phyloP scores from a whole-genome alignment of 2,888 invertebrate species.

The Andrena praecox region DNA sequence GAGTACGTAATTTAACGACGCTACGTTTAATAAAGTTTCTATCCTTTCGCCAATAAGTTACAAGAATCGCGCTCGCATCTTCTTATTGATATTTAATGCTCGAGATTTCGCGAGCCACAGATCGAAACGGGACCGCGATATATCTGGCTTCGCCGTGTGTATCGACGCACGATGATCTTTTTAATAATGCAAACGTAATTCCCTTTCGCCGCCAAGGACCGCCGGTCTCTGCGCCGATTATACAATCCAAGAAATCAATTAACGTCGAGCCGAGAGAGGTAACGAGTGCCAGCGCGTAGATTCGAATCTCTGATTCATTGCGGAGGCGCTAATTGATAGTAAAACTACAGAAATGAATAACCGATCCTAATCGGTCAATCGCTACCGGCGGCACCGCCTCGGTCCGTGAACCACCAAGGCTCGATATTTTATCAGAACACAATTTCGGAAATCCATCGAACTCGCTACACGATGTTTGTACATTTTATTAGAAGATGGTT shows the following conservation, averaged over 20 bases:
- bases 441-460: background rate
- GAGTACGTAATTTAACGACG: background rate
- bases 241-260: slow-evolving; percentile 78
- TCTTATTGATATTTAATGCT: background rate
- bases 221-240: slow-evolving; percentile 65
- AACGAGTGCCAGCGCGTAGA: slow-evolving; percentile 61
- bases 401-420: slow-evolving; percentile 36
- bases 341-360: slow-evolving; percentile 75
- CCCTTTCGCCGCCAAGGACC: slow-evolving; percentile 51
- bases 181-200: slow-evolving; percentile 57
- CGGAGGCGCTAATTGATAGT: slow-evolving; percentile 78
- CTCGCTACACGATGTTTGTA: background rate
- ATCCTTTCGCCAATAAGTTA: background rate
- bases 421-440: slow-evolving; percentile 52
- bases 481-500: background rate
- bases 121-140: slow-evolving; percentile 22
- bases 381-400: slow-evolving; percentile 52
- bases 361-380: slow-evolving; percentile 73
- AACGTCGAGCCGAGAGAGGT: slow-evolving; percentile 67
- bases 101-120: background rate
- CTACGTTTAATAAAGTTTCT: background rate
- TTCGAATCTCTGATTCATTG: slow-evolving; percentile 73
- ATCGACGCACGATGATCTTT: slow-evolving; percentile 48
- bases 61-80: background rate
- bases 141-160: background rate